Evolutionary conservation across 2,797 vertebrate species (phyloP).

Genomic region (Sebastes matsubarae): DNA sequence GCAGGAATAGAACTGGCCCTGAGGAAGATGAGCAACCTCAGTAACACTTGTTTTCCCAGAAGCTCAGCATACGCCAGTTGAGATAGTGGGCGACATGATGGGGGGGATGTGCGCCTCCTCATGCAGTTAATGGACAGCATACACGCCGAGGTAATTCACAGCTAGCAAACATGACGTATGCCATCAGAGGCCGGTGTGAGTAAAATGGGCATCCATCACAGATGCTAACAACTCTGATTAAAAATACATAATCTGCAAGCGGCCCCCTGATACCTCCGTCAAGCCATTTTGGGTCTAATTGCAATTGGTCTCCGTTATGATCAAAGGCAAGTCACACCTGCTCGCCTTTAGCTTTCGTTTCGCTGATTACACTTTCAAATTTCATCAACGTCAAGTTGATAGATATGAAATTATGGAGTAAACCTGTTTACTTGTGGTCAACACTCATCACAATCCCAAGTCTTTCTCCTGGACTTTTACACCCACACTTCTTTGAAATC

Average conservation of each 20-base stretch:
- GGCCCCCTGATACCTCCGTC: slow-evolving; percentile 76
- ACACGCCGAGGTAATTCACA: slow-evolving; percentile 52
- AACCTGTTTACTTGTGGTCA: slow-evolving; percentile 76
- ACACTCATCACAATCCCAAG: slow-evolving; percentile 21
- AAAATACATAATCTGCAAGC: slow-evolving; percentile 86
- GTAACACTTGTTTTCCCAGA: not conserved
- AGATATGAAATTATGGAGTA: slow-evolving; percentile 74
- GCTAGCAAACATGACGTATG: slow-evolving; percentile 63
- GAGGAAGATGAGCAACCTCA: not conserved
- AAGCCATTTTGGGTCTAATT: slow-evolving; percentile 85
- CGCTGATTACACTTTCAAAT: slow-evolving; percentile 85
- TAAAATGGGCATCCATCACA: slow-evolving; percentile 82
- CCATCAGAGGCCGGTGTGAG: slow-evolving; percentile 65
- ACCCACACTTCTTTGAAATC: slow-evolving; percentile 9
- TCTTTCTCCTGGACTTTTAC: slow-evolving; percentile 13
- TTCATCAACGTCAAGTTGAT: slow-evolving; percentile 84
- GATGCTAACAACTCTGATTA: slow-evolving; percentile 87
- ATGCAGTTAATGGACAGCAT: slow-evolving; percentile 60
- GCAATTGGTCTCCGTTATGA: slow-evolving; percentile 85
- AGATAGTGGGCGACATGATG: not conserved
- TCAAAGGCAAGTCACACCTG: slow-evolving; percentile 86
- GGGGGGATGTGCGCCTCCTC: slow-evolving; percentile 16
- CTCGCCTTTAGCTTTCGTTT: slow-evolving; percentile 84
- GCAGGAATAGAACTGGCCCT: not conserved
- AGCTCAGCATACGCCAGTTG: not conserved